phyloP scores from a whole-genome alignment of 2,113 vertebrate genomes.

The Anhinga anhinga region DNA sequence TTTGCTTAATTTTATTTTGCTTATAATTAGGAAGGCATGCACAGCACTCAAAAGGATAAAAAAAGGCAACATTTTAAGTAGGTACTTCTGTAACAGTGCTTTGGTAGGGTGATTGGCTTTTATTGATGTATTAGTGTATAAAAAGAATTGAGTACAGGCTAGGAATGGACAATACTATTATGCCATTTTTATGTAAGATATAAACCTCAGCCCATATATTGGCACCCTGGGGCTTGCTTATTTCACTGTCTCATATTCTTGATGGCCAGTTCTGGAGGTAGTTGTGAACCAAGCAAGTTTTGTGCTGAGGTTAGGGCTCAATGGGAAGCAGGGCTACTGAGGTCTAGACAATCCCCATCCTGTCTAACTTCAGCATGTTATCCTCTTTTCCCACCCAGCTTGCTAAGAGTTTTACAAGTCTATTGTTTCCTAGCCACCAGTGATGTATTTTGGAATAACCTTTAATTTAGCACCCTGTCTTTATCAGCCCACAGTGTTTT shows the following conservation, averaged over 20 bases:
- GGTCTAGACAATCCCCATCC: background rate
- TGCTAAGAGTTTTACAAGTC: background rate
- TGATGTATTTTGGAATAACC: constrained; percentile 24
- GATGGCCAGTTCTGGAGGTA: background rate
- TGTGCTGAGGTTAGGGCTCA: background rate
- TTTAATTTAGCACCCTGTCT: constrained; percentile 45
- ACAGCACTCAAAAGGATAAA: background rate
- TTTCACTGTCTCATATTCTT: constrained; percentile 6
- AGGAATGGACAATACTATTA: background rate
- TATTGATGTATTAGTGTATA: background rate
- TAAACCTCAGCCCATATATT: constrained; percentile 1
- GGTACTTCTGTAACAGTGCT: background rate
- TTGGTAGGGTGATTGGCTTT: background rate
- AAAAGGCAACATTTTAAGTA: background rate
- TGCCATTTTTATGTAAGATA: constrained; percentile 23
- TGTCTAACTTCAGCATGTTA: background rate
- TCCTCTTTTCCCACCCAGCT: background rate
- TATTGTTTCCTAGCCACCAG: background rate
- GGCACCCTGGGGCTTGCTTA: background rate
- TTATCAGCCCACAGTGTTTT: constrained; percentile 36
- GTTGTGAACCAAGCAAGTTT: background rate
- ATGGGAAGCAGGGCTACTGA: background rate
- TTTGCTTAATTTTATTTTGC: background rate
- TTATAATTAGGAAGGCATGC: background rate
- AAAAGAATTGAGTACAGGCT: constrained; percentile 34